These are phyloP conservation scores for Grammomys dolichurus DNA, from an alignment of 2,113 vertebrate species.

Conservation along the genomic window DNA sequence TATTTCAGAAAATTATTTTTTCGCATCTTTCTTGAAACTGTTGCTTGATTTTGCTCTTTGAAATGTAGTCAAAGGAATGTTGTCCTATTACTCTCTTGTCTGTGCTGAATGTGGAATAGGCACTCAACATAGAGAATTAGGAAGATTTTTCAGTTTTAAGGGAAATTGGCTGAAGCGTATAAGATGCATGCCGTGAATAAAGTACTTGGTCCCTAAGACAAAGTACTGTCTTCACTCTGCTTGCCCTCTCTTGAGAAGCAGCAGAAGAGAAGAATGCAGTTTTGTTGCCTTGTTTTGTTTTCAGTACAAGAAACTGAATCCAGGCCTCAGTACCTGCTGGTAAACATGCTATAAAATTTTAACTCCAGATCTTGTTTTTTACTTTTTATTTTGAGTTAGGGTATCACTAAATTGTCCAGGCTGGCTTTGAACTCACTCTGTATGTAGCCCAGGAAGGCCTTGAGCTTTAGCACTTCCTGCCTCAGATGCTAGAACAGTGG, in stretches of 20 bases:
- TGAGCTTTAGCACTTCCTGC: neutral
- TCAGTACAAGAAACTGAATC: neutral
- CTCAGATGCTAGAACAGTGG: neutral
- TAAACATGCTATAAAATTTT: neutral
- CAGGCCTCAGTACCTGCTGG: neutral
- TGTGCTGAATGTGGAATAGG: slow-evolving; percentile 18
- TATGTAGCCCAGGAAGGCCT: neutral
- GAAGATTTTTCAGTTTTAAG: slow-evolving; percentile 43
- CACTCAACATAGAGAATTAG: neutral
- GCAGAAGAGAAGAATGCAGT: neutral
- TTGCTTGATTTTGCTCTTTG: slow-evolving; percentile 34
- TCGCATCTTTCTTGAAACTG: neutral
- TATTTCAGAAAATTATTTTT: slow-evolving; percentile 48
- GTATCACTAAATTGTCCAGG: neutral
- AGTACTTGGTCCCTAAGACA: neutral
- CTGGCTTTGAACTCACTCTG: neutral
- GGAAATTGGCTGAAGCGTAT: slow-evolving; percentile 10
- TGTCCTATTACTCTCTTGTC: slow-evolving; percentile 44
- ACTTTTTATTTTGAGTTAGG: neutral
- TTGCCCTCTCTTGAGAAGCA: neutral
- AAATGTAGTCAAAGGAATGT: slow-evolving; percentile 46
- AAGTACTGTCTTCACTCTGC: neutral
- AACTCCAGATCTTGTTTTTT: neutral
- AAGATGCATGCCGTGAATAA: neutral
- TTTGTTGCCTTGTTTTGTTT: neutral